Evolutionary conservation across 2,113 vertebrate genomes (phyloP).

Genomic region (Protobothrops mucrosquamatus): DNA sequence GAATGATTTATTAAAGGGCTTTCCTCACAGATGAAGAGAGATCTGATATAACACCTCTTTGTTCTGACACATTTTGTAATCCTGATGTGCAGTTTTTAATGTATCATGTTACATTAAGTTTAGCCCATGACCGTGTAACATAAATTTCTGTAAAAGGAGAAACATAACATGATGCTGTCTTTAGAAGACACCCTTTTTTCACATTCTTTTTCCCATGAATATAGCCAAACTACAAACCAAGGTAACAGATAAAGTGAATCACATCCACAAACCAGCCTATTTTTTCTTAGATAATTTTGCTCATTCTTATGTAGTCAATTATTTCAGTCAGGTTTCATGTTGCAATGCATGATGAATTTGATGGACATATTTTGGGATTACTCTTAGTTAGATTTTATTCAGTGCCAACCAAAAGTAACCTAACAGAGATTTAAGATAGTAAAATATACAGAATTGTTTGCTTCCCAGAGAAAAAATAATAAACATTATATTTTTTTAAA

Average conservation of each 20-base stretch:
- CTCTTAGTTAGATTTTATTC: constrained; percentile 70
- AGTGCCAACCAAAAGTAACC: constrained; percentile 67
- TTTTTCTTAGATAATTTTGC: constrained; percentile 72
- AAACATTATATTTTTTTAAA: constrained; percentile 7
- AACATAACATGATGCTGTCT: constrained; percentile 71
- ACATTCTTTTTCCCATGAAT: constrained; percentile 74
- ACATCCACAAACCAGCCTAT: constrained; percentile 64
- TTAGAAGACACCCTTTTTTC: constrained; percentile 74
- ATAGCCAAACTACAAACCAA: constrained; percentile 73
- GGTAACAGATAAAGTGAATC: constrained; percentile 73
- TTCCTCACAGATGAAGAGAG: constrained; percentile 64
- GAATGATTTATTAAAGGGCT: constrained; percentile 56
- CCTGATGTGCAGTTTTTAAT: constrained; percentile 69
- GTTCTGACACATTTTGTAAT: constrained; percentile 70
- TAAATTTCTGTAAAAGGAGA: constrained; percentile 72
- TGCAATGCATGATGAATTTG: constrained; percentile 74
- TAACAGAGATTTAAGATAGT: constrained; percentile 62
- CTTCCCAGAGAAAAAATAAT: constrained; percentile 32
- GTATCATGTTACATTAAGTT: constrained; percentile 71
- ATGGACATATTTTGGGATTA: constrained; percentile 72
- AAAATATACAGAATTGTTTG: constrained; percentile 60
- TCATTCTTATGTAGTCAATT: constrained; percentile 73
- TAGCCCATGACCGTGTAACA: constrained; percentile 66
- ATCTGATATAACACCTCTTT: constrained; percentile 71
- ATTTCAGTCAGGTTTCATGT: constrained; percentile 76